These are phyloP conservation scores for Philaethria dido DNA, from an alignment of 2,888 invertebrate species.

Conservation along the genomic window DNA sequence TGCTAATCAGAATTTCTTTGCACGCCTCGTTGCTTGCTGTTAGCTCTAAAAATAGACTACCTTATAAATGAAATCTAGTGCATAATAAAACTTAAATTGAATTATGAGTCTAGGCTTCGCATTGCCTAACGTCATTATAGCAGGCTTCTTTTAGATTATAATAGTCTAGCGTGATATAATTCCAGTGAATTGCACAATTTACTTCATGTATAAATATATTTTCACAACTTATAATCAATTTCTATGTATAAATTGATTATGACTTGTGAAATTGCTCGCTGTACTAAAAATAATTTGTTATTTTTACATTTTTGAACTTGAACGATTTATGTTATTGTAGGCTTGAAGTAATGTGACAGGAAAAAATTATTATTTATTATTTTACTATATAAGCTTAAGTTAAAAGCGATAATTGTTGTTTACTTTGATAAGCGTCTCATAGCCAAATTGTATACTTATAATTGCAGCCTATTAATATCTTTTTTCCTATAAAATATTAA, in stretches of 20 bases:
- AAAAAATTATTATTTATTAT: neutral
- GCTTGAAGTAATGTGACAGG: neutral
- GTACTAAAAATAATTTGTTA: neutral
- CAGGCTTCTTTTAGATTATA: constrained; percentile 5
- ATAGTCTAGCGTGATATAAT: constrained; percentile 4
- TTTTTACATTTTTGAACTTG: neutral
- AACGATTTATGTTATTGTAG: no score
- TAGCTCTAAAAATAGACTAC: neutral
- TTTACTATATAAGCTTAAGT: no score
- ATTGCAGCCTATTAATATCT: neutral
- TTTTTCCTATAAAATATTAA: neutral
- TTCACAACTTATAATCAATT: neutral
- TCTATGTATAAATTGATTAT: constrained; percentile 2
- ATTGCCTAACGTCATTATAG: constrained; percentile 17
- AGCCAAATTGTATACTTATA: neutral
- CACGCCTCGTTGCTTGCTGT: constrained; percentile 33
- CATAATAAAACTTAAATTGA: constrained; percentile 12
- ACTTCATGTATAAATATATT: constrained; percentile 7
- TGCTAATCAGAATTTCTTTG: constrained; percentile 38
- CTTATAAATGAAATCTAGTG: constrained; percentile 12
- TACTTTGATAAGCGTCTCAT: no score
- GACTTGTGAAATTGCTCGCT: neutral
- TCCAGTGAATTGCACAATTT: constrained; percentile 13
- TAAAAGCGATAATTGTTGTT: no score
- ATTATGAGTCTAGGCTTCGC: constrained; percentile 20